Percentiles rank a stretch among this genome's conserved stretches.
Evolutionary conservation across 2,797 vertebrate genomes (phyloP).

Genomic region (Acipenser ruthenus): DNA sequence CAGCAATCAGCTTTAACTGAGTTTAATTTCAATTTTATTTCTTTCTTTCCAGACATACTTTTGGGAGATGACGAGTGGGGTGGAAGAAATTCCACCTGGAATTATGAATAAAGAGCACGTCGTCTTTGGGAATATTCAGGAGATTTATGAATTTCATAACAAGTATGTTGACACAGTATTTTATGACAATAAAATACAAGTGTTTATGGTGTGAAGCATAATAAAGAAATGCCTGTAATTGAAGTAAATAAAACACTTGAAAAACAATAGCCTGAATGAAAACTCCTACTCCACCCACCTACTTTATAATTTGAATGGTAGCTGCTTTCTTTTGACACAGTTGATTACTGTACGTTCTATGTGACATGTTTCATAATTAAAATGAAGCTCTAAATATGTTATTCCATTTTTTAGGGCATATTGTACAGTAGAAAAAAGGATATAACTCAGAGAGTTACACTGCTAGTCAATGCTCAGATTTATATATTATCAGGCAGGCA

Average conservation of each 20-base stretch:
- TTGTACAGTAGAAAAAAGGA: no score
- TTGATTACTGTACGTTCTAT: no score
- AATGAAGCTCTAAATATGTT: no score
- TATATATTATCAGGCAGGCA: no score
- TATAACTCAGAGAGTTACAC: no score
- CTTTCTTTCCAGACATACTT: slow-evolving; percentile 79
- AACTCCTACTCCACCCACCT: background rate
- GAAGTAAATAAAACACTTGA: background rate
- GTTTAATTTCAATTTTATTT: background rate
- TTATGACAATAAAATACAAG: background rate
- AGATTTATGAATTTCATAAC: slow-evolving; percentile 95
- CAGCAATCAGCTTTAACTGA: no score
- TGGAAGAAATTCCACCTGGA: slow-evolving; percentile 84
- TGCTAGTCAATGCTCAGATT: no score
- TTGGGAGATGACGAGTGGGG: slow-evolving; percentile 93
- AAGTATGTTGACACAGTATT: slow-evolving; percentile 62
- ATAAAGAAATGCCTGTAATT: background rate
- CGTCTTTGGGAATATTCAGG: slow-evolving; percentile 96
- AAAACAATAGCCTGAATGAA: background rate
- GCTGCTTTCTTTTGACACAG: no score
- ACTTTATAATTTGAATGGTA: no score
- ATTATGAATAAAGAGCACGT: slow-evolving; percentile 89
- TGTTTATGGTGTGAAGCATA: background rate
- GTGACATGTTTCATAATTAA: no score
- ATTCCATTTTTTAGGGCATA: no score